Evolutionary conservation across 2,113 vertebrate species (phyloP).

Genomic region (Cololabis saira): DNA sequence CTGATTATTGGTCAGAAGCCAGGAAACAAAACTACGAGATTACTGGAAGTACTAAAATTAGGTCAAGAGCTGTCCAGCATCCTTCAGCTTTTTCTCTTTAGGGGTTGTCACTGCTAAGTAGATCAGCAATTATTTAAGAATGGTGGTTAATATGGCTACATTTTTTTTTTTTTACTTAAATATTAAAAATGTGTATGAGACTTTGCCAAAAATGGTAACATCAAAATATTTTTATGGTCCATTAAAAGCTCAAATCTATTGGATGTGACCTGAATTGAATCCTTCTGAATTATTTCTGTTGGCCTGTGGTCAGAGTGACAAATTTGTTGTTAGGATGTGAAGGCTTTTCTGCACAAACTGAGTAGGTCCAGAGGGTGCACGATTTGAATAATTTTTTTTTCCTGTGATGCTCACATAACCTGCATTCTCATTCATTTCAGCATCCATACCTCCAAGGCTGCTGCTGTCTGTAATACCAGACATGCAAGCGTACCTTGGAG

Average conservation of each 20-base stretch:
- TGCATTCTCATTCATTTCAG: constrained; percentile 41
- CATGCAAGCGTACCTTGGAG: constrained; percentile 31
- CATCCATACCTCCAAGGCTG: constrained; percentile 42
- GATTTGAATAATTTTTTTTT: constrained; percentile 35
- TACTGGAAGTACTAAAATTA: too few species aligned
- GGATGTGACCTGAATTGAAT: neutral
- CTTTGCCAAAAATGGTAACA: too few species aligned
- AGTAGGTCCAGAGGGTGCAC: constrained; percentile 11
- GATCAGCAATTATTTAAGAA: too few species aligned
- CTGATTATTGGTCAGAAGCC: too few species aligned
- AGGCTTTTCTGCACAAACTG: constrained; percentile 10
- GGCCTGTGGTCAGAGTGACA: neutral
- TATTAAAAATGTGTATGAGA: too few species aligned
- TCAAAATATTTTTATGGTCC: neutral
- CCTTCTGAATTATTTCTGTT: neutral
- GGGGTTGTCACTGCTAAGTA: too few species aligned
- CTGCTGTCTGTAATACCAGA: constrained; percentile 51
- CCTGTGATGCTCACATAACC: constrained; percentile 23
- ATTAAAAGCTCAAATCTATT: neutral
- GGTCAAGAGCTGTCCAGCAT: too few species aligned
- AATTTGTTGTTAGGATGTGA: neutral
- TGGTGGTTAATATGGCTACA: too few species aligned
- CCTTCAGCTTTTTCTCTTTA: too few species aligned
- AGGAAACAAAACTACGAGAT: too few species aligned
- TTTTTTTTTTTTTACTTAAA: too few species aligned